A percentile compares a stretch with the other conserved stretches of the same genome.
phyloP scores from a whole-genome alignment of 1,140 invertebrate genomes.

The Dryas iulia region DNA sequence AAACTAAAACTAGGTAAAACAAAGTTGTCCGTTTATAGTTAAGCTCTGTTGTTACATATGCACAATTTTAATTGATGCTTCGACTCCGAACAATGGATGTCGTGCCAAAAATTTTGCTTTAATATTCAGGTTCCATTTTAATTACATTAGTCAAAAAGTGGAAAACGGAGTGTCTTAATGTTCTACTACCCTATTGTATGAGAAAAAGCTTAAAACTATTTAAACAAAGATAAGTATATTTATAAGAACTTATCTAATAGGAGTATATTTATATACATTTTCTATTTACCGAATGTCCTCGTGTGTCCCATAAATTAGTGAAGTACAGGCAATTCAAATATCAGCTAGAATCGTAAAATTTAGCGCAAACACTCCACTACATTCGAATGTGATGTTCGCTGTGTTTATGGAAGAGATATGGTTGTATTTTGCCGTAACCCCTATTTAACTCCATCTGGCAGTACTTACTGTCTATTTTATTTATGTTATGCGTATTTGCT shows the following conservation, averaged over 20 bases:
- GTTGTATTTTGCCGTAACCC: neutral
- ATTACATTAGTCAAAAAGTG: constrained; percentile 12
- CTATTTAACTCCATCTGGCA: neutral
- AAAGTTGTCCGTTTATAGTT: neutral
- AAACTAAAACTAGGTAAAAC: neutral
- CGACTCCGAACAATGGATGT: neutral
- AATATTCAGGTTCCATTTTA: constrained; percentile 20
- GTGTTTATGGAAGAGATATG: neutral
- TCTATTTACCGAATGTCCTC: neutral
- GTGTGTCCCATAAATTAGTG: constrained; percentile 18
- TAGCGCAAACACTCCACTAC: neutral
- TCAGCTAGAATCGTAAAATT: neutral
- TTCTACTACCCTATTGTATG: too few relatives aligned
- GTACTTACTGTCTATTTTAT: neutral
- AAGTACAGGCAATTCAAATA: constrained; percentile 15
- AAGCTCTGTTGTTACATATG: neutral
- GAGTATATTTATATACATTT: too few relatives aligned
- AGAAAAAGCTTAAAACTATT: too few relatives aligned
- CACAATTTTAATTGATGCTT: neutral
- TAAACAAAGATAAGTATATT: too few relatives aligned
- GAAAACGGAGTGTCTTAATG: too few relatives aligned
- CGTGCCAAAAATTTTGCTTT: constrained; percentile 23
- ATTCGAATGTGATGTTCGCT: neutral
- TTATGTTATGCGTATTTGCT: neutral
- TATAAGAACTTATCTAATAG: too few relatives aligned